Evolutionary conservation across 2,888 invertebrate genomes (phyloP).

Genomic region (Orthosia incerta): DNA sequence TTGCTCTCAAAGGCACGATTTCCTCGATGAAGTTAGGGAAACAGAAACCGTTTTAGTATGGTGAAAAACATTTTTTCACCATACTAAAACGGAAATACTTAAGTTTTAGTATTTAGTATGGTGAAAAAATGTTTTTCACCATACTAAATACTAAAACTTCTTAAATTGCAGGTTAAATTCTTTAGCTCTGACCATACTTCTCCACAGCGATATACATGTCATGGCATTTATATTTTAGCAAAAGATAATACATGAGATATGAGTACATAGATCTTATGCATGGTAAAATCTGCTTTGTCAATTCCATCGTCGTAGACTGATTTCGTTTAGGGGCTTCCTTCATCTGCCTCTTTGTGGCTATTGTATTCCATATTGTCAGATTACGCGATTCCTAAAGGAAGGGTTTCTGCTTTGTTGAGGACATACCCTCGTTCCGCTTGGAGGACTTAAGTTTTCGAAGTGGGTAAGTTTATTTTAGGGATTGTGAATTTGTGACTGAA

Average conservation of each 20-base stretch:
- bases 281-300: constrained; percentile 44
- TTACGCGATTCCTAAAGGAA: constrained; percentile 41
- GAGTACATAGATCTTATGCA: constrained; percentile 34
- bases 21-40: not conserved
- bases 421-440: constrained; percentile 32
- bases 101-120: too few relatives aligned
- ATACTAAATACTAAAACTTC: too few relatives aligned
- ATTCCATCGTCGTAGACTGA: constrained; percentile 35
- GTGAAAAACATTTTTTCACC: constrained; percentile 5
- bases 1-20: constrained; percentile 19
- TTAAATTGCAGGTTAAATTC: constrained; percentile 8
- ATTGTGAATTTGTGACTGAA: not conserved
- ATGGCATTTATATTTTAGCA: constrained; percentile 24
- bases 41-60: not conserved
- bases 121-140: constrained; percentile 8
- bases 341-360: constrained; percentile 45
- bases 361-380: constrained; percentile 53
- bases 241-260: constrained; percentile 34
- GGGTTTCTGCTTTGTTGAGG: constrained; percentile 44
- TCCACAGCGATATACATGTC: not conserved
- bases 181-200: not conserved
- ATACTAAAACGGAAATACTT: too few relatives aligned
- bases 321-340: constrained; percentile 46
- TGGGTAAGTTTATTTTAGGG: constrained; percentile 28
- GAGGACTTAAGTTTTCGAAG: constrained; percentile 26